Conservation (phyloP, 2,797 vertebrate species). For the Gorsachius magnificus region DNA sequence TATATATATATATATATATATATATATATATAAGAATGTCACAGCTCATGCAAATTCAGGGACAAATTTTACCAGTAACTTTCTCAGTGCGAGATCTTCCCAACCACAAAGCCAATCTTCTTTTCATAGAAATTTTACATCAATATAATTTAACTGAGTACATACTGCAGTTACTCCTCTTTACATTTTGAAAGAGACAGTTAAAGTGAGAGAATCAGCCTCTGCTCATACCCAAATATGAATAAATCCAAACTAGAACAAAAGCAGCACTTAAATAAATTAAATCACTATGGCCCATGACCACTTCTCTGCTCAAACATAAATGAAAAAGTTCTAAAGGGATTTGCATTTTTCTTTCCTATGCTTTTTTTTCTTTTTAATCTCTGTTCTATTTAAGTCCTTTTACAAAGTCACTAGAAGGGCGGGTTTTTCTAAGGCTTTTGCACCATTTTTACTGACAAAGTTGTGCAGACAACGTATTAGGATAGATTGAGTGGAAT, state of each 20-base stretch:
- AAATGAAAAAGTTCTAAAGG: not conserved
- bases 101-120: not conserved
- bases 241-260: not conserved
- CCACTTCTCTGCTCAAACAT: not conserved
- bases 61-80: not conserved
- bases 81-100: not conserved
- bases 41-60: not conserved
- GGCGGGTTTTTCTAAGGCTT: not conserved
- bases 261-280: not conserved
- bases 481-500: not conserved
- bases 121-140: not conserved
- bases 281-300: not conserved
- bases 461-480: not conserved
- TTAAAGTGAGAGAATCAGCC: not conserved
- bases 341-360: not conserved
- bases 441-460: not conserved
- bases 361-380: not conserved
- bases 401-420: not conserved
- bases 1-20: not conserved
- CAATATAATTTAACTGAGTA: not conserved
- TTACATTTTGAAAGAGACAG: not conserved
- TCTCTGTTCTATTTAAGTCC: not conserved
- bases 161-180: not conserved
- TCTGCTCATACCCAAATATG: not conserved
- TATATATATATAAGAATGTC: not conserved